These are phyloP conservation scores for Parauchenoglanis punctatus DNA, from an alignment of 2,797 vertebrate species.

Conservation along the genomic window DNA sequence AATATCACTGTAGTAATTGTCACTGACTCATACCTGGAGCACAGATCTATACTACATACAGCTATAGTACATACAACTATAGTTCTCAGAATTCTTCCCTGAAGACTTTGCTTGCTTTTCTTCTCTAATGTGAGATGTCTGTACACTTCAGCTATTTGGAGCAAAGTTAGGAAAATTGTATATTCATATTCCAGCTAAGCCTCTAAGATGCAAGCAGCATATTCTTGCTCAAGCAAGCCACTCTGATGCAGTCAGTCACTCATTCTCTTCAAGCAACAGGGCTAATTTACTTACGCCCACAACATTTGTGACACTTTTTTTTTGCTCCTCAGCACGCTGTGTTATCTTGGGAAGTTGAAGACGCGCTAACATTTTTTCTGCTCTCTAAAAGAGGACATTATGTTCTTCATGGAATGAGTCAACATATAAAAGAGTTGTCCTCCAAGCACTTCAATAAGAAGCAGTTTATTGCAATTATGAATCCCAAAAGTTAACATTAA, in stretches of 20 bases:
- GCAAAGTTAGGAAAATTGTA: not conserved
- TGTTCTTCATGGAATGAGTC: not conserved
- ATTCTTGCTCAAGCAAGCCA: not conserved
- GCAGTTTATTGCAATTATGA: not conserved
- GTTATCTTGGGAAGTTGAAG: not conserved
- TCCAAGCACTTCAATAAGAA: not conserved
- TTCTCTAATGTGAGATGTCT: not conserved
- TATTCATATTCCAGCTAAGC: not conserved
- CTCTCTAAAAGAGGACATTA: not conserved
- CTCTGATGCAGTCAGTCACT: not conserved
- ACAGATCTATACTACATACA: not conserved
- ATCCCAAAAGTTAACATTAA: not conserved
- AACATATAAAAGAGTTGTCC: not conserved
- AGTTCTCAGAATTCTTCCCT: not conserved
- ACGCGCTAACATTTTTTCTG: not conserved
- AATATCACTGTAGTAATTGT: not conserved
- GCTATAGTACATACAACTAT: not conserved
- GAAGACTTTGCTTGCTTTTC: not conserved
- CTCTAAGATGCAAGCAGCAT: not conserved
- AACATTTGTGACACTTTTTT: not conserved
- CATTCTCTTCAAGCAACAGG: not conserved
- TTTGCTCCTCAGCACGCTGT: not conserved
- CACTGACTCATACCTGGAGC: not conserved
- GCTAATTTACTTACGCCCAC: not conserved
- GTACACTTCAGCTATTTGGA: not conserved